A percentile compares a stretch with the other conserved stretches of the same genome.
These are phyloP conservation scores for Lordiphosa stackelbergi DNA, from an alignment of 1,140 invertebrate genomes.

Conservation along the genomic window DNA sequence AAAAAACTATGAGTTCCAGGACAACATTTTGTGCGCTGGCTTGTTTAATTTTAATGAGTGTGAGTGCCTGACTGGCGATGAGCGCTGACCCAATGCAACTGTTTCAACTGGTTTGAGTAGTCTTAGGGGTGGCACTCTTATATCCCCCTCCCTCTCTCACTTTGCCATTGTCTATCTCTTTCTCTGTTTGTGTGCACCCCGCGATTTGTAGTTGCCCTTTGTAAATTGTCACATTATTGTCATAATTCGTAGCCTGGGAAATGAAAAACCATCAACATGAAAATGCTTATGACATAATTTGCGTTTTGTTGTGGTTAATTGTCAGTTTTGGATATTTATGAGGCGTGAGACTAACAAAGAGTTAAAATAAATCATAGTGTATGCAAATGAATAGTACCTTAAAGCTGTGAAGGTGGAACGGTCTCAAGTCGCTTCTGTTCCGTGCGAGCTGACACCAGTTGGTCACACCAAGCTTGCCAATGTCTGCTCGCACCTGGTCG, in stretches of 20 bases:
- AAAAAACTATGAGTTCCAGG: not conserved
- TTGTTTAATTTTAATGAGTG: slow-evolving; percentile 72
- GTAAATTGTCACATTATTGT: slow-evolving; percentile 75
- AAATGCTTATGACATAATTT: slow-evolving; percentile 69
- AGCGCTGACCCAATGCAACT: slow-evolving; percentile 50
- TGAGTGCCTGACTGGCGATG: slow-evolving; percentile 23
- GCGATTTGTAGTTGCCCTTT: slow-evolving; percentile 56
- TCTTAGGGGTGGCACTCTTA: slow-evolving; percentile 43
- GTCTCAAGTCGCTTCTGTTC: too few species aligned
- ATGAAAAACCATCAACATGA: slow-evolving; percentile 56
- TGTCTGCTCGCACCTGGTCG: too few species aligned
- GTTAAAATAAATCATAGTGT: slow-evolving; percentile 5
- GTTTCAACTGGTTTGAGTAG: slow-evolving; percentile 59
- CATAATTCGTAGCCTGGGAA: slow-evolving; percentile 53
- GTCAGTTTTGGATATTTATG: slow-evolving; percentile 24
- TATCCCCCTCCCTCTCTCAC: slow-evolving; percentile 5
- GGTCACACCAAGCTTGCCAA: too few species aligned
- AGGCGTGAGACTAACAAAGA: slow-evolving; percentile 42
- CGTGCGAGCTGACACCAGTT: too few species aligned
- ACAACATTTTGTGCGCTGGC: slow-evolving; percentile 53
- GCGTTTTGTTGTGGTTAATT: slow-evolving; percentile 71
- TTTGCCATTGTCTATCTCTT: not conserved
- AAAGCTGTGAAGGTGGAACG: slow-evolving; percentile 11
- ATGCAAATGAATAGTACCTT: slow-evolving; percentile 7
- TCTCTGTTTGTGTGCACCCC: slow-evolving; percentile 30